Evolutionary conservation across 2,113 vertebrate genomes (phyloP), one percentile per base, ranked within the genome.

Genomic region (Indri indri): DNA sequence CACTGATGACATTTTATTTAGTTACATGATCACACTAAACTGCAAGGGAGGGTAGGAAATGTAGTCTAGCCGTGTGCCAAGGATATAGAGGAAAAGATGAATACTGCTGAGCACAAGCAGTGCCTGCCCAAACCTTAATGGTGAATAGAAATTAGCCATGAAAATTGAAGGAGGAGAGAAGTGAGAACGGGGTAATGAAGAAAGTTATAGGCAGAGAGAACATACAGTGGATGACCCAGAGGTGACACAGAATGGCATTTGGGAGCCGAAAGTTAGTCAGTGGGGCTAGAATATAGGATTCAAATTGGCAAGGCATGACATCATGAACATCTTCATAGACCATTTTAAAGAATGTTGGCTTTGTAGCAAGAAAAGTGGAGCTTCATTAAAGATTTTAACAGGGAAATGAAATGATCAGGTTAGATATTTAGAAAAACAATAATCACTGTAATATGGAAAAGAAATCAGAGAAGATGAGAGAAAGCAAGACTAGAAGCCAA

Each of bases 301-400:
- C 5, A 65, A 71, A 59, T 47, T 94, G 86, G 47, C n/a, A 7
- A 88, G 80, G 32, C n/a, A 76, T 76, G 70, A 73, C 16, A 23
- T 81, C 52, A 74, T 59, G 16, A 79, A 92, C 14, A 86, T 93
- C 70, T 93, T 45, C 86, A 47, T 40, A 93, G 54, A 89, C 6
- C 8, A 50, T 70, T 96, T 97, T 74, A 90, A 95, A 57, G 14
- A 92, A 95, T 20, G 54, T 37, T 70, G 47, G 8, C 17, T 94
- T 90, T 81, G 65, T 40, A 77, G 27, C n/a, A 71, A 76, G 37
- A 94, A 93, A 80, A 94, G 11, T n/a, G 25, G 10, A 14, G 22
- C 45, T 11, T n/a, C 30, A 20, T 66, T 81, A 54, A 88, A 88
- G 8, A 11, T 66, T 95, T 95, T 74, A 92, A 22, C 61, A 82